phyloP scores from a whole-genome alignment of 2,888 invertebrate species.

The Orthosia cruda region DNA sequence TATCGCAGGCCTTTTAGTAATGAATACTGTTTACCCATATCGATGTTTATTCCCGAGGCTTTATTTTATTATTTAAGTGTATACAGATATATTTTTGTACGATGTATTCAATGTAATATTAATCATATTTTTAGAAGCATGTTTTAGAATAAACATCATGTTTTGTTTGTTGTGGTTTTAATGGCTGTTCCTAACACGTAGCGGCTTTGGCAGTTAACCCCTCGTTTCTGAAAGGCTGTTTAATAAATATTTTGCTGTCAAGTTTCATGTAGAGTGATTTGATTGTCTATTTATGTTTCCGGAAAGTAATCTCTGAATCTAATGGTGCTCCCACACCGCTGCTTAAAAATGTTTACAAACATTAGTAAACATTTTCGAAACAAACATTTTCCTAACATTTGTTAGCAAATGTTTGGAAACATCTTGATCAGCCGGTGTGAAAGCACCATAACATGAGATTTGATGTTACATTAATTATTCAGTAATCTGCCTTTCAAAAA shows the following conservation, averaged over 20 bases:
- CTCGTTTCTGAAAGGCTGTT: constrained; percentile 22
- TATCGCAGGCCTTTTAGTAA: neutral
- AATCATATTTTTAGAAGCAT: constrained; percentile 83
- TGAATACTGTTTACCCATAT: constrained; percentile 13
- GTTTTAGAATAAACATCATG: constrained; percentile 89
- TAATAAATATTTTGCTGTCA: neutral
- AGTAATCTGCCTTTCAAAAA: constrained; percentile 13
- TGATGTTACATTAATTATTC: neutral
- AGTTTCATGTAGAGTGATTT: neutral
- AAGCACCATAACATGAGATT: neutral
- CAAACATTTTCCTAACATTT: no score
- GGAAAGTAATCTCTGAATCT: neutral
- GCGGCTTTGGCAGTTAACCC: constrained; percentile 65
- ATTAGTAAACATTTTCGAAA: no score
- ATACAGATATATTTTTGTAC: constrained; percentile 79
- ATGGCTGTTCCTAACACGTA: constrained; percentile 85
- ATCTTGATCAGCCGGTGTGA: no score
- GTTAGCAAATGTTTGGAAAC: no score
- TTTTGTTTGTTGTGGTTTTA: constrained; percentile 91
- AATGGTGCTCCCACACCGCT: no score
- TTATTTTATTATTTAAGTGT: constrained; percentile 72
- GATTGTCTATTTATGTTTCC: neutral
- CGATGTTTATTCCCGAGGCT: constrained; percentile 67
- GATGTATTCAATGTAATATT: constrained; percentile 78
- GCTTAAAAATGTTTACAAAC: no score